Percentiles rank a stretch among this genome's conserved stretches.
Evolutionary conservation across 2,797 vertebrate species (phyloP).

Genomic region (Rhinophrynus dorsalis): DNA sequence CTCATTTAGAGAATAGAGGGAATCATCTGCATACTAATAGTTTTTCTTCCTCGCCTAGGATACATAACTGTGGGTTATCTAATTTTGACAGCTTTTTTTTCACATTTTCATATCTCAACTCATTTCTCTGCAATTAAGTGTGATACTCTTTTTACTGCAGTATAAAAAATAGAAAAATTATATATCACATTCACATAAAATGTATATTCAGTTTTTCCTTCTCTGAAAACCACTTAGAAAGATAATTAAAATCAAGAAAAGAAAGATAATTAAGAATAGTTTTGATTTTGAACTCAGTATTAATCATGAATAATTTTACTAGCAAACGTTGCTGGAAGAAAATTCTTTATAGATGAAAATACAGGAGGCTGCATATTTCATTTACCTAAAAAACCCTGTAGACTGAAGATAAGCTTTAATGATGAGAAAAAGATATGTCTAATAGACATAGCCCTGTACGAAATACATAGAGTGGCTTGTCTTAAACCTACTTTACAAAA

Average conservation of each 20-base stretch:
- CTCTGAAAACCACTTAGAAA: conserved; percentile 62
- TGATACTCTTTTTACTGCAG: conserved; percentile 56
- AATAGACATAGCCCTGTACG: no score
- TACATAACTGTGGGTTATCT: conserved; percentile 34
- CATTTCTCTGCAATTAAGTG: conserved; percentile 59
- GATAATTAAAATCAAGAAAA: conserved; percentile 72
- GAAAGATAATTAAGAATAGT: conserved; percentile 70
- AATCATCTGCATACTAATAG: conserved; percentile 48
- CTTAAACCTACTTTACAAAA: no score
- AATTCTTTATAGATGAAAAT: neutral
- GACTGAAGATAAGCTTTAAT: no score
- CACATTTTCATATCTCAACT: conserved; percentile 54
- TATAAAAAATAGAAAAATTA: conserved; percentile 56
- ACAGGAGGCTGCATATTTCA: neutral
- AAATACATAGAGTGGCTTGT: no score
- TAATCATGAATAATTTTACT: conserved; percentile 26
- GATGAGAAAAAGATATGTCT: no score
- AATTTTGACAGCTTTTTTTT: conserved; percentile 57
- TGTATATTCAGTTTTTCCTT: conserved; percentile 53
- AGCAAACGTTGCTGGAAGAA: conserved; percentile 11
- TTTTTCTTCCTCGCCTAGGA: conserved; percentile 53
- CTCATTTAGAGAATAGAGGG: conserved; percentile 57
- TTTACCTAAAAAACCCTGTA: neutral
- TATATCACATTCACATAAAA: conserved; percentile 63
- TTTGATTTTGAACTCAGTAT: conserved; percentile 64